Base-by-base conservation (phyloP, 2,797 vertebrate genomes). In the Bradypodion ventrale region DNA sequence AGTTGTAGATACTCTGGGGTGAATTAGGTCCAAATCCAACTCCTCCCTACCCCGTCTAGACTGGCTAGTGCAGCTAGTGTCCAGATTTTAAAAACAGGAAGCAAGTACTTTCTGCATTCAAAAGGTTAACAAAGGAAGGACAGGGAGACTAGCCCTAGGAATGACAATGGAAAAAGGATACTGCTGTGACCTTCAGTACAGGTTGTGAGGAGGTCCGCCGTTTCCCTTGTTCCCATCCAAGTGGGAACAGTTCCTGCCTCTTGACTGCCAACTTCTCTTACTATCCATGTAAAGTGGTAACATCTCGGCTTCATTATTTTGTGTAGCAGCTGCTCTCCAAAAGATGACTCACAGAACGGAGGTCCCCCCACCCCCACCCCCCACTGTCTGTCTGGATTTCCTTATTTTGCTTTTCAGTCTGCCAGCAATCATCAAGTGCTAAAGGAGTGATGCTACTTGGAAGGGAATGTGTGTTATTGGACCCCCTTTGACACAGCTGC, bases 121-220 rank as follows among this genome's bases (percentile, higher is more conserved):
- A 92, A 92, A 93, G 93, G 90, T 93, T 89, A 92, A 62, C 89
- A 90, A 84, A 93, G 92, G 94, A 94, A 94, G 92, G 90, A 86
- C 91, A 92, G 89, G 91, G 62, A 83, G 89, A 92, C 86, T 88
- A 90, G 86, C 88, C 86, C 68, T 88, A 86, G 86, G 88, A 87
- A 93, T 89, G 63, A 21, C 25, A 90, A 90, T 88, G 92, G 91
- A 91, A 93, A 93, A 93, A 93, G 92, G 92, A 94, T 93, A 87
- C 91, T 87, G 90, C 74, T 75, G 81, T 0, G 88, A 88, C 93
- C 92, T 92, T 88, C 88, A 77, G 63, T 89, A 88, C 87, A 93
- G 87, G 83, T 91, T 68, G 78, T 86, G 85, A 80, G 78, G 89
- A 93, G 89, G 91, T 79, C 88, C 82, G 79, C 88, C 82, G 82